These are phyloP conservation scores for Lordiphosa collinella DNA, from an alignment of 1,140 invertebrate genomes.

Conservation along the genomic window DNA sequence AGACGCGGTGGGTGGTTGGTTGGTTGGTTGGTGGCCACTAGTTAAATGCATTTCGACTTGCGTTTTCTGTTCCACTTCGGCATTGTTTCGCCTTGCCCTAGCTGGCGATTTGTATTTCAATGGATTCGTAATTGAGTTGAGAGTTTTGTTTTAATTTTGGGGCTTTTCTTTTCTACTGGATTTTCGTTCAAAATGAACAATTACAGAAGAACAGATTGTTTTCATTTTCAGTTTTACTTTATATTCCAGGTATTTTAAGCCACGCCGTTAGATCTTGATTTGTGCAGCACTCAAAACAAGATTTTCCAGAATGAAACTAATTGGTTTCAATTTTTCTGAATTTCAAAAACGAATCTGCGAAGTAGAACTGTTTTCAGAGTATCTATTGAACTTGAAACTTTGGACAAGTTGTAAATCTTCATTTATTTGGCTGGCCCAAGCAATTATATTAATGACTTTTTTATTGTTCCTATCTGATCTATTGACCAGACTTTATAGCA, in stretches of 20 bases:
- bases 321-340: too few species aligned
- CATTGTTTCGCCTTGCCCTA: slow-evolving; percentile 22
- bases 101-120: slow-evolving; percentile 49
- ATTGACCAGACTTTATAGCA: slow-evolving; percentile 52
- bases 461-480: slow-evolving; percentile 18
- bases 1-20: background rate
- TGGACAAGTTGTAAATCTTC: background rate
- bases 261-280: too few species aligned
- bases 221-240: too few species aligned
- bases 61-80: slow-evolving; percentile 3
- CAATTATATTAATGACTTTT: slow-evolving; percentile 47
- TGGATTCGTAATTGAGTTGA: slow-evolving; percentile 59
- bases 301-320: too few species aligned
- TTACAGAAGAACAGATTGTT: too few species aligned
- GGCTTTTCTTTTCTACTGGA: background rate
- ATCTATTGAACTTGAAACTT: too few species aligned
- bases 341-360: too few species aligned
- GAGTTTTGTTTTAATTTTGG: slow-evolving; percentile 56
- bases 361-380: too few species aligned
- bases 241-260: too few species aligned
- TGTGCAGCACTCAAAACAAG: too few species aligned
- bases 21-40: slow-evolving; percentile 15
- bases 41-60: slow-evolving; percentile 15
- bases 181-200: too few species aligned
- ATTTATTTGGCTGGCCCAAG: background rate